phyloP scores from a whole-genome alignment of 2,113 vertebrate species.

The Chamaea fasciata region DNA sequence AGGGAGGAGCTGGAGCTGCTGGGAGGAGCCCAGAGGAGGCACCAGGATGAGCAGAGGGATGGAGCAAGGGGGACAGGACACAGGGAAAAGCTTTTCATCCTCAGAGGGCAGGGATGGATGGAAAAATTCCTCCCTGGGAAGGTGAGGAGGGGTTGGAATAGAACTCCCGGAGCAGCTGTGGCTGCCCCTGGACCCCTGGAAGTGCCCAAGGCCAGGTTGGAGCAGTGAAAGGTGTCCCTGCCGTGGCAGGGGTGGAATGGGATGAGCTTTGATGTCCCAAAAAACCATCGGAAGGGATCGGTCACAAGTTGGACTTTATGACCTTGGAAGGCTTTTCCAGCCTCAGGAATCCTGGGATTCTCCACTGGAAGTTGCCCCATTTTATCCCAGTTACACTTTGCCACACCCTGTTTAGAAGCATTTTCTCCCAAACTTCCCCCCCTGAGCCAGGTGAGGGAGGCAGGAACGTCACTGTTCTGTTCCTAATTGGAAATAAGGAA shows the following conservation, averaged over 20 bases:
- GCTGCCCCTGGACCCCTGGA: not conserved
- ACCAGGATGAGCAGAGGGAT: not conserved
- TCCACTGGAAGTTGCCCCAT: not conserved
- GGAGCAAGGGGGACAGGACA: not conserved
- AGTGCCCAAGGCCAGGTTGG: not conserved
- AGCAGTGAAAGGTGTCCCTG: not conserved
- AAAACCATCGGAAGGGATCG: fast-evolving
- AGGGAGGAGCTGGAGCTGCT: not conserved
- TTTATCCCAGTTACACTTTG: fast-evolving
- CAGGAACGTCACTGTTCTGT: fast-evolving
- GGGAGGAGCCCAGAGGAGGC: not conserved
- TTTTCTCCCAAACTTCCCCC: not conserved
- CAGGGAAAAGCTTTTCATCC: not conserved
- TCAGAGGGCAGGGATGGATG: not conserved
- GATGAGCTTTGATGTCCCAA: not conserved
- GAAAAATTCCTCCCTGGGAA: not conserved
- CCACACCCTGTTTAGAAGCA: not conserved
- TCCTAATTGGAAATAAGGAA: not conserved
- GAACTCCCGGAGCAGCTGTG: not conserved
- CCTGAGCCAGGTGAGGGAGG: not conserved
- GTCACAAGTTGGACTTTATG: not conserved
- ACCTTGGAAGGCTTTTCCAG: not conserved
- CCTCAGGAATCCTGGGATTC: not conserved
- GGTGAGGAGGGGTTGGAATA: fast-evolving
- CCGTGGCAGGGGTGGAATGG: not conserved